These are phyloP conservation scores for Platycheirus rosarum DNA, from an alignment of 2,888 invertebrate genomes.

Conservation along the genomic window DNA sequence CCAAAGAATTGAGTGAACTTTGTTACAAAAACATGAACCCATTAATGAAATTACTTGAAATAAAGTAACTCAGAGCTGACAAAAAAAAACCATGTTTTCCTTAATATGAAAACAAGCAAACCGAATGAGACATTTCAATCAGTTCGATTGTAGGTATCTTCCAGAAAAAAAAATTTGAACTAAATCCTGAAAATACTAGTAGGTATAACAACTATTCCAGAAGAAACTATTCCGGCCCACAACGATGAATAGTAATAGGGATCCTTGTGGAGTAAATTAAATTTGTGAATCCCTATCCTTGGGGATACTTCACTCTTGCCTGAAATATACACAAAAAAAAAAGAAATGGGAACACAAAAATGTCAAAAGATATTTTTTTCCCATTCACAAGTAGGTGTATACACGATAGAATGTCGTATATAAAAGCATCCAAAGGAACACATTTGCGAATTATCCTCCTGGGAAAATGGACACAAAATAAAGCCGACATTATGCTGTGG, in stretches of 20 bases:
- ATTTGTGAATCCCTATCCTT: slow-evolving; percentile 60
- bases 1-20: too few relatives aligned
- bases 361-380: slow-evolving; percentile 35
- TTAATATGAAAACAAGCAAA: slow-evolving; percentile 30
- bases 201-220: slow-evolving; percentile 38
- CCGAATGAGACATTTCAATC: slow-evolving; percentile 43
- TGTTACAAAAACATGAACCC: too few relatives aligned
- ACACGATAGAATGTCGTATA: slow-evolving; percentile 47
- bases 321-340: too few relatives aligned
- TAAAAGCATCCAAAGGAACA: slow-evolving; percentile 43
- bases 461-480: slow-evolving; percentile 61
- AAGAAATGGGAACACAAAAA: slow-evolving; percentile 18
- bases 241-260: not conserved
- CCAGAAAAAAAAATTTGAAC: slow-evolving; percentile 1
- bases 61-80: too few relatives aligned
- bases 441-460: slow-evolving; percentile 61
- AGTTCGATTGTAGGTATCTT: slow-evolving; percentile 44
- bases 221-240: slow-evolving; percentile 42
- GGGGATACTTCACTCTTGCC: slow-evolving; percentile 50
- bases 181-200: slow-evolving; percentile 22
- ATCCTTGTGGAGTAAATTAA: slow-evolving; percentile 65
- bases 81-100: slow-evolving; percentile 10
- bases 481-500: slow-evolving; percentile 53
- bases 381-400: slow-evolving; percentile 48
- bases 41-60: too few relatives aligned